Percentiles rank a stretch among this genome's conserved stretches.
phyloP scores from a whole-genome alignment of 2,113 vertebrate species.

The Anoplopoma fimbria region DNA sequence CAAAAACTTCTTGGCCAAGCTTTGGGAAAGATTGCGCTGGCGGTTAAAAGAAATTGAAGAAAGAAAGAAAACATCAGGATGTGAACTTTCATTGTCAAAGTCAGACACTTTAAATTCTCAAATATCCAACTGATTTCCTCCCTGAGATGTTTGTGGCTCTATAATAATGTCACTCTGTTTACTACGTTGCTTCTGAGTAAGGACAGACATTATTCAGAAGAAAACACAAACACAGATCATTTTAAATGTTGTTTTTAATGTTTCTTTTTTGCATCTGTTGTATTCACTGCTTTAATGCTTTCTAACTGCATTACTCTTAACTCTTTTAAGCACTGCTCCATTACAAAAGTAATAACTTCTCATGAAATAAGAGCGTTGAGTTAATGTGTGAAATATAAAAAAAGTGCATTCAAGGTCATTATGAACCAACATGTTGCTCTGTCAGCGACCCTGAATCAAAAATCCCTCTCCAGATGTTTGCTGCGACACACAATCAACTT shows the following conservation, averaged over 20 bases:
- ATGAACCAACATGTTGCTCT: not conserved
- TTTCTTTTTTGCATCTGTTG: not conserved
- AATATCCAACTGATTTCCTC: not conserved
- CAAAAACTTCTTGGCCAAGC: no score
- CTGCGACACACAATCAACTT: slow-evolving; percentile 19
- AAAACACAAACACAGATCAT: not conserved
- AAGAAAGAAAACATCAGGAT: no score
- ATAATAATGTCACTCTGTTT: not conserved
- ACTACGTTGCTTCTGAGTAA: not conserved
- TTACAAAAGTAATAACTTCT: not conserved
- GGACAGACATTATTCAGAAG: not conserved
- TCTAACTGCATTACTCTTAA: not conserved
- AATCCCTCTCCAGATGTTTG: slow-evolving; percentile 62
- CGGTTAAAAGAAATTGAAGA: not conserved
- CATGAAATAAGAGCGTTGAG: not conserved
- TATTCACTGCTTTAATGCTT: not conserved
- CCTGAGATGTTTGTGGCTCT: not conserved
- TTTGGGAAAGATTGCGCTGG: not conserved
- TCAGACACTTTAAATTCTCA: not conserved
- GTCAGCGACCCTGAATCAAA: slow-evolving; percentile 5
- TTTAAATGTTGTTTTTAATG: not conserved
- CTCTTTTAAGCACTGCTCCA: not conserved
- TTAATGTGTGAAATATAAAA: not conserved
- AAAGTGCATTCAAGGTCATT: slow-evolving; percentile 37
- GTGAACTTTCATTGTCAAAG: no score